Conservation (phyloP, 2,888 invertebrate species). For the Dugesia japonica region DNA sequence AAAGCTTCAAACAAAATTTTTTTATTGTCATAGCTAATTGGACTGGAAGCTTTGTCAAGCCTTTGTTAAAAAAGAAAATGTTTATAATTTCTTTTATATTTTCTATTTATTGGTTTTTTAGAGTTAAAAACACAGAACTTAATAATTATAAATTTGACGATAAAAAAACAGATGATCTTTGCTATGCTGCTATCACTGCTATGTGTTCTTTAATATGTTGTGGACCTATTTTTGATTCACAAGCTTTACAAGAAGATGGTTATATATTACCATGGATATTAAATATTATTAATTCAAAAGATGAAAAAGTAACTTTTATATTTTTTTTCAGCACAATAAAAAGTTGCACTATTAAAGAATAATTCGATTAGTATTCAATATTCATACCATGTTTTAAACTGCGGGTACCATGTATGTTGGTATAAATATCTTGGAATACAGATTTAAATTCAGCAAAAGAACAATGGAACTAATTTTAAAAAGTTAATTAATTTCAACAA, state of each 20-base stretch:
- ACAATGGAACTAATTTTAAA: no score
- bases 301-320: constrained; percentile 45
- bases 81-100: background rate
- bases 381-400: no score
- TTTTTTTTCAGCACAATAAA: no score
- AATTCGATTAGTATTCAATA: no score
- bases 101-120: constrained; percentile 1
- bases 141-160: background rate
- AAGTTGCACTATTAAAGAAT: no score
- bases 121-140: background rate
- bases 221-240: constrained; percentile 77
- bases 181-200: constrained; percentile 56
- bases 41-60: constrained; percentile 66
- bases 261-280: constrained; percentile 77
- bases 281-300: constrained; percentile 68
- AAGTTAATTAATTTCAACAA: no score
- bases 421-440: no score
- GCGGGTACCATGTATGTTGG: no score
- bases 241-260: constrained; percentile 67
- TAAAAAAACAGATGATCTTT: constrained; percentile 40
- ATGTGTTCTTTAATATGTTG: constrained; percentile 88
- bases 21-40: constrained; percentile 80
- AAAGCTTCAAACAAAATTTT: constrained; percentile 67
- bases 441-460: no score
- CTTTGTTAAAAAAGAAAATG: constrained; percentile 36